Conservation (phyloP, 2,113 vertebrate species). For the Drymodes brunneopygia region DNA sequence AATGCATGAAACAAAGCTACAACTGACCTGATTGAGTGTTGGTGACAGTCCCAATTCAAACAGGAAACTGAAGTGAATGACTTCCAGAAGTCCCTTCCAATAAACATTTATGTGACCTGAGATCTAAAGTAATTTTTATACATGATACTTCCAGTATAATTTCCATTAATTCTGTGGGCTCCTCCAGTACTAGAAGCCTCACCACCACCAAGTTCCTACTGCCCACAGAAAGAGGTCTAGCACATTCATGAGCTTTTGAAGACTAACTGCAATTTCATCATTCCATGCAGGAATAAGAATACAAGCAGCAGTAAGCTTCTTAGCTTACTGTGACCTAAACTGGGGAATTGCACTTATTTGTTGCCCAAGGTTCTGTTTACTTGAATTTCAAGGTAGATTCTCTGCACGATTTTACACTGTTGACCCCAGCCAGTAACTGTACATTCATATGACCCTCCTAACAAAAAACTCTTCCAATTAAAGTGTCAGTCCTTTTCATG, state of each 20-base stretch:
- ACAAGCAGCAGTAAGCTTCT: not conserved
- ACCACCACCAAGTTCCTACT: not conserved
- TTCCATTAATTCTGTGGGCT: not conserved
- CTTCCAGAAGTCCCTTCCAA: not conserved
- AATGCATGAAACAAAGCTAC: not conserved
- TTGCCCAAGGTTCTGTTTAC: not conserved
- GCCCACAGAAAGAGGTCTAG: not conserved
- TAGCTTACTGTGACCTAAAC: not conserved
- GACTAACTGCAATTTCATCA: not conserved
- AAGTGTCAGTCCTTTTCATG: not conserved
- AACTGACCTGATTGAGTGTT: not conserved
- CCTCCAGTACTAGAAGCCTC: not conserved
- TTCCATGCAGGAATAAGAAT: not conserved
- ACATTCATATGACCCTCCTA: not conserved
- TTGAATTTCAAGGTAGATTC: not conserved
- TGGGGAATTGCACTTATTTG: not conserved
- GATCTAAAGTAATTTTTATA: not conserved
- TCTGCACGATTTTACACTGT: not conserved
- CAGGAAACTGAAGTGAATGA: not conserved
- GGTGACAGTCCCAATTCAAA: not conserved
- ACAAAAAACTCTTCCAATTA: not conserved
- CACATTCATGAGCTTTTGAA: not conserved
- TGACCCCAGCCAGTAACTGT: not conserved
- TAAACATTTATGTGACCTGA: not conserved
- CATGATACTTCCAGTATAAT: not conserved